phyloP scores from a whole-genome alignment of 2,113 vertebrate species.

The Pandion haliaetus region DNA sequence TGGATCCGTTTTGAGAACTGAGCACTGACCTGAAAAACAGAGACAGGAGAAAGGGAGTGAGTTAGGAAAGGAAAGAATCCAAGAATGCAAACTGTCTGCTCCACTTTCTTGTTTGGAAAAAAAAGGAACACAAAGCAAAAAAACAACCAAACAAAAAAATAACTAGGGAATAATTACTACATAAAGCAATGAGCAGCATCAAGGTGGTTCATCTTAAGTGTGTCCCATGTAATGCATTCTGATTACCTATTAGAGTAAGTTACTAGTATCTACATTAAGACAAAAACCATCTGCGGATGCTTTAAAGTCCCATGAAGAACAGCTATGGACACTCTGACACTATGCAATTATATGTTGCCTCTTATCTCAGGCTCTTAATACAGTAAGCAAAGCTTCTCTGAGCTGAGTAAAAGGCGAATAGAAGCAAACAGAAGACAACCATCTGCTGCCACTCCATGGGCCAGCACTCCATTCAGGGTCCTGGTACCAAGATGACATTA shows the following conservation, averaged over 20 bases:
- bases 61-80: not conserved
- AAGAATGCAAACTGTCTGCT: not conserved
- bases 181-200: not conserved
- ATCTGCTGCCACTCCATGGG: not conserved
- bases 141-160: not conserved
- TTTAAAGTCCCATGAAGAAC: not conserved
- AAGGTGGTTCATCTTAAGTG: not conserved
- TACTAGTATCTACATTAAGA: not conserved
- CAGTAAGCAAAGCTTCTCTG: not conserved
- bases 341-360: not conserved
- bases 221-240: not conserved
- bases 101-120: not conserved
- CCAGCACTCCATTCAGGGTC: not conserved
- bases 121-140: not conserved
- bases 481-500: not conserved
- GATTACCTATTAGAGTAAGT: not conserved
- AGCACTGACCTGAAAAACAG: slow-evolving; percentile 76
- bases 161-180: not conserved
- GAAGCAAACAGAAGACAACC: not conserved
- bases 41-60: not conserved
- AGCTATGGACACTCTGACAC: not conserved
- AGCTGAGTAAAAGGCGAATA: not conserved
- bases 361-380: not conserved
- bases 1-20: slow-evolving; percentile 84
- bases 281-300: not conserved